Conservation (phyloP, 2,888 invertebrate species). For the Trachelus tabidus region DNA sequence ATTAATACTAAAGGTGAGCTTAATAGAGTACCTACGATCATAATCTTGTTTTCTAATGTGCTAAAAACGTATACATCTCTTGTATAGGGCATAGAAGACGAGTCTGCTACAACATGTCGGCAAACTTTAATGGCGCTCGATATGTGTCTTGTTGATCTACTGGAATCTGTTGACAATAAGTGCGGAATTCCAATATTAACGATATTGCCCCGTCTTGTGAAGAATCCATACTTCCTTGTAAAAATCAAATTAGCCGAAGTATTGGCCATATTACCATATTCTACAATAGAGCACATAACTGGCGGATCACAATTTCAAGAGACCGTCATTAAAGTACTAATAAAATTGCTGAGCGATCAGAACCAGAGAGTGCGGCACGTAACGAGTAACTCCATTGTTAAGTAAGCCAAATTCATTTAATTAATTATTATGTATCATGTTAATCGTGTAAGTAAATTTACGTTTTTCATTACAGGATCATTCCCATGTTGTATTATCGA, state of each 20-base stretch:
- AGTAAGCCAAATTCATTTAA: constrained; percentile 63
- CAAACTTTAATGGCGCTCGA: constrained; percentile 76
- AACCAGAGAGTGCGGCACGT: constrained; percentile 82
- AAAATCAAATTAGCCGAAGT: constrained; percentile 79
- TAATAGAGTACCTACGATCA: neutral
- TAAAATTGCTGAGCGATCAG: constrained; percentile 77
- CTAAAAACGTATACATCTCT: constrained; percentile 19
- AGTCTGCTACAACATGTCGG: constrained; percentile 80
- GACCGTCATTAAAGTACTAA: constrained; percentile 72
- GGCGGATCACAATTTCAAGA: constrained; percentile 70
- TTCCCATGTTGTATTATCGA: constrained; percentile 66
- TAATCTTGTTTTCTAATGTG: neutral
- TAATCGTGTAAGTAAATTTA: neutral
- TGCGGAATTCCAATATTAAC: constrained; percentile 72
- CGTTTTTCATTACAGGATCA: constrained; percentile 61
- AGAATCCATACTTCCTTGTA: constrained; percentile 87
- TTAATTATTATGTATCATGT: neutral
- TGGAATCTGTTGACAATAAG: constrained; percentile 73
- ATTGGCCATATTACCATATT: constrained; percentile 72
- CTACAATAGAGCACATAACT: constrained; percentile 70
- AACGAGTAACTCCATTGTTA: constrained; percentile 75
- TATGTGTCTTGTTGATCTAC: constrained; percentile 70
- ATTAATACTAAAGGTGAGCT: constrained; percentile 70
- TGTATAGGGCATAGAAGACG: constrained; percentile 77
- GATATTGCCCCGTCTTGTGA: constrained; percentile 73